Conservation (phyloP, 92 coral and sea anemone genomes). For the Micromussa lordhowensis region DNA sequence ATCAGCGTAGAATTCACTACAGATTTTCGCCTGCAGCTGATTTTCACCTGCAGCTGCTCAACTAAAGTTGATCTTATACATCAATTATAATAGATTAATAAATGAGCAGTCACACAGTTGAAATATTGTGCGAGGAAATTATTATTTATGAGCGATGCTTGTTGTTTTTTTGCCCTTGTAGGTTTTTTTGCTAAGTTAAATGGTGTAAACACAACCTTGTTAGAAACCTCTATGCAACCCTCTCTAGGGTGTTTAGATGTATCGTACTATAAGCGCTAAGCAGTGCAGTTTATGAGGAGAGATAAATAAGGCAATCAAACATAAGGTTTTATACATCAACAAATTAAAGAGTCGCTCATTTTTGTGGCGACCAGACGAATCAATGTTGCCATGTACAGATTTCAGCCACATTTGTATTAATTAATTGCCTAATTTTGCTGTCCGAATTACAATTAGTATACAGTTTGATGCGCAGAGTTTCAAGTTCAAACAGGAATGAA, state of each 20-base stretch:
- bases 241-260: not conserved
- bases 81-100: not conserved
- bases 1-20: not conserved
- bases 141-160: not conserved
- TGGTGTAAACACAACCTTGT: not conserved
- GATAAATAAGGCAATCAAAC: not conserved
- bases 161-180: not conserved
- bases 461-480: not conserved
- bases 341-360: not conserved
- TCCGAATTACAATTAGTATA: not conserved
- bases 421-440: not conserved
- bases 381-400: not conserved
- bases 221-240: not conserved
- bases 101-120: not conserved
- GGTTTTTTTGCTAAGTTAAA: slow-evolving; percentile 3
- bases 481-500: not conserved
- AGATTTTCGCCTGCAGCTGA: not conserved
- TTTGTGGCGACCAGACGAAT: not conserved
- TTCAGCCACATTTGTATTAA: not conserved
- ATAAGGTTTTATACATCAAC: not conserved
- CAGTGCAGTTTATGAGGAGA: not conserved
- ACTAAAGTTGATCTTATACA: not conserved
- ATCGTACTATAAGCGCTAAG: not conserved
- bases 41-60: not conserved
- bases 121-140: not conserved